Base-by-base conservation (phyloP, 1,140 invertebrate genomes). In the Achroia grisella region DNA sequence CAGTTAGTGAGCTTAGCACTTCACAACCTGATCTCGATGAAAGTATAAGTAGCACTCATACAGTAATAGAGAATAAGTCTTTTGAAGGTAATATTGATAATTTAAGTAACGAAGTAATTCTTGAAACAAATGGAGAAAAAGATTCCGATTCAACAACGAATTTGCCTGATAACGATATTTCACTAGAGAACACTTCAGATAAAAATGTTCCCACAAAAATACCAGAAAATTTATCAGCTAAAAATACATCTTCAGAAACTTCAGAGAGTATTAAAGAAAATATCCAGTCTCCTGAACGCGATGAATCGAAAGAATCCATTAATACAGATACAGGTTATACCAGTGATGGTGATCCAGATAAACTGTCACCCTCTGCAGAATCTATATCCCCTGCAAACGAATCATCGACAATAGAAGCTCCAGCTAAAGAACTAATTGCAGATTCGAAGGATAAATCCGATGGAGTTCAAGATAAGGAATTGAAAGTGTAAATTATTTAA, bases 61-160 rank as follows among this genome's bases (percentile, higher is more conserved):
- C 75, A 4, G 72, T 80, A 8, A 65, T 73, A 49, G 76, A 79
- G 44, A 80, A 81, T 41, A 67, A 71, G 33, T 72, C 65, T 15
- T 66, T 65, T 47, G 62, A 70, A 35, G 48, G 49, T 10, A 69
- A 63, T 29, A 46, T 44, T 36, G 56, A 62, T 10, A 48, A 39
- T 3, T 46, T 58, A 29, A 57, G 44, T 36, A 49, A 64, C 8
- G 49, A 57, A n/a, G 33, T 14, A 9, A 31, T 28, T 10, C 15
- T 43, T 36, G 54, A 59, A 39, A 41, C 14, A 2, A 10, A 32
- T n/a, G 46, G 45, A 42, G 15, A 17, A 10, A n/a, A 9, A 37
- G 9, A n/a, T n/a, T 4, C 8, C 10, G 42, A 59, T 34, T 27
- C 30, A 17, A 14, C 39, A 11, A 27, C 40, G 0, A 57, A 52